Base-by-base conservation (phyloP, 2,113 vertebrate species). In the Acanthochromis polyacanthus region DNA sequence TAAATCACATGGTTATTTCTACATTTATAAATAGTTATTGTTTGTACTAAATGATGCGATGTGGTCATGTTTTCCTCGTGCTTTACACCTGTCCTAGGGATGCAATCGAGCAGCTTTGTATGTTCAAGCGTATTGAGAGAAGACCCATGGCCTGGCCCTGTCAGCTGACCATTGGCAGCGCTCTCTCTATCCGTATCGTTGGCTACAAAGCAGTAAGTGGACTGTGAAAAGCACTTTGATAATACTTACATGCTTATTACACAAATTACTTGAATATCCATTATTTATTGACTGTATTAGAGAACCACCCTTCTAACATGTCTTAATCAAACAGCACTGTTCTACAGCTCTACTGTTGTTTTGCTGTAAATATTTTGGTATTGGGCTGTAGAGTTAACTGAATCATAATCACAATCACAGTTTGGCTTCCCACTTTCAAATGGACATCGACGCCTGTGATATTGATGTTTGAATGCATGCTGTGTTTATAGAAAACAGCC, bases 171-270 rank as follows among this genome's bases (percentile, higher is more conserved):
- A 96, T 99, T 40, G 97, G 98, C 82, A 96, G 95, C 89, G 80
- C 92, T 73, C 89, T 99, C 50, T 90, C 96, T 71, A 98, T 99
- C 92, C 96, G 92, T 60, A 98, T 99, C 19, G 85, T 97, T 63
- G 98, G 96, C 59, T 99, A 97, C 90, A 99, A 98, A 95, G 93
- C 96, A 58, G 98, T 99, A 94, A 94, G 97, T 96, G 76, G 2
- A 62, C 17, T 38, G 14, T 16, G 0, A 62, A 60, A 7, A n/a
- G 5, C n/a, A 36, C 9, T 61, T 40, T 11, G 50, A 71, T 10
- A 57, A 45, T 70, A 38, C 14, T 12, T 3, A 15, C 2, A 40
- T 15, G 3, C 7, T 16, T 36, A 5, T 63, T 46, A 53, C 10
- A 51, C 5, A 25, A 40, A 14, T 64, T 36, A 9, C 32, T 17